Evolutionary conservation across 2,113 vertebrate genomes (phyloP).

Genomic region (Helogale parvula): DNA sequence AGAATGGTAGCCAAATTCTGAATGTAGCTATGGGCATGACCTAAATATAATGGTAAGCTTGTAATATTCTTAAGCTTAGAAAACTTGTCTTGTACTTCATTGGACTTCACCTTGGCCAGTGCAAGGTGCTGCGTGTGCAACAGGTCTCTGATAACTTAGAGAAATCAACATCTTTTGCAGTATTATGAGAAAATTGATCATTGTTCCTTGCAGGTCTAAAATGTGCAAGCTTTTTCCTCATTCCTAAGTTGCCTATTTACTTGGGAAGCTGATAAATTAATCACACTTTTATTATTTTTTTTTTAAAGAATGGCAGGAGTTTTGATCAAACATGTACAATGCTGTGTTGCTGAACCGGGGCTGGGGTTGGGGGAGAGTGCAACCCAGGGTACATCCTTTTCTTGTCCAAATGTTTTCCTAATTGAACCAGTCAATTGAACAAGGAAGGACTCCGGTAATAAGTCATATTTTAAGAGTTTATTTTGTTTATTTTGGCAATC

Average conservation of each 20-base stretch:
- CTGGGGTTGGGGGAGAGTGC: accelerated
- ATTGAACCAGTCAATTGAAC: not conserved
- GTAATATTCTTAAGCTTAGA: not conserved
- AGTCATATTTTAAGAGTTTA: slow-evolving; percentile 9
- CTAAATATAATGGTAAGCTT: not conserved
- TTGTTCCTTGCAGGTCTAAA: not conserved
- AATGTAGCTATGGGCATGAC: not conserved
- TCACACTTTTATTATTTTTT: not conserved
- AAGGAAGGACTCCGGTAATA: not conserved
- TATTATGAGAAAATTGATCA: not conserved
- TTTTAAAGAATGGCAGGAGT: not conserved
- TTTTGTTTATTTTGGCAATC: slow-evolving; percentile 18
- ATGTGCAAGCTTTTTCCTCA: not conserved
- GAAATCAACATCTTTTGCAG: not conserved
- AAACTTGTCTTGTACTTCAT: not conserved
- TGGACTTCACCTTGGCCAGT: not conserved
- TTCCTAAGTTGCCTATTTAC: not conserved
- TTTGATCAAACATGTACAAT: not conserved
- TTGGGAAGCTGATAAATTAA: slow-evolving; percentile 14
- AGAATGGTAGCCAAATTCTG: slow-evolving; percentile 5
- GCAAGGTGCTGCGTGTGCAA: not conserved
- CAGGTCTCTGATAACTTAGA: not conserved
- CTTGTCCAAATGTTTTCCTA: not conserved
- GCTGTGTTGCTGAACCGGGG: not conserved
- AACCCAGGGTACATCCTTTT: not conserved